Percentiles rank a stretch among this genome's conserved stretches.
Evolutionary conservation across 2,113 vertebrate genomes (phyloP).

Genomic region (Chaetorhynchus papuensis): DNA sequence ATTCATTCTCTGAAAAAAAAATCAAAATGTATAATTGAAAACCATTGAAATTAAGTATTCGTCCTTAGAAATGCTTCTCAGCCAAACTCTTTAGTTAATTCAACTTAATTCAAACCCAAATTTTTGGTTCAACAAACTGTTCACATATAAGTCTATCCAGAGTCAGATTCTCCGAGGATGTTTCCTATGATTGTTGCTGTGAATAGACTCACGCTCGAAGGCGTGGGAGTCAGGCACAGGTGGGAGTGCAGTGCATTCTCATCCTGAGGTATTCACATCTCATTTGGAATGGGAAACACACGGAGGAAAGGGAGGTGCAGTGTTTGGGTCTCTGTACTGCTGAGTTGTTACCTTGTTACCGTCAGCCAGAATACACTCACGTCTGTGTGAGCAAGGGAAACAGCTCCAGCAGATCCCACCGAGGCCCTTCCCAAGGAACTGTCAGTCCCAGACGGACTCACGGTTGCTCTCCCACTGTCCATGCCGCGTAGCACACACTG

Average conservation of each 20-base stretch:
- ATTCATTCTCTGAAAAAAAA: background rate
- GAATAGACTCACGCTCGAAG: background rate
- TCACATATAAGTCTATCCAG: background rate
- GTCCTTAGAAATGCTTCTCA: background rate
- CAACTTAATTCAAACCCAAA: background rate
- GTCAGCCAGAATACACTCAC: fast-evolving
- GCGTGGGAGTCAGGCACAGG: background rate
- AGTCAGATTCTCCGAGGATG: background rate
- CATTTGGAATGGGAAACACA: background rate
- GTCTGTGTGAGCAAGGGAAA: fast-evolving
- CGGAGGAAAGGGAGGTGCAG: too few species aligned
- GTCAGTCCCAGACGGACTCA: background rate
- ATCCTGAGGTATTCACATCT: background rate
- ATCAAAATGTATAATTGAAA: background rate
- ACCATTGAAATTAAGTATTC: background rate
- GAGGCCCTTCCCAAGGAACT: background rate
- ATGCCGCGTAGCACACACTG: background rate
- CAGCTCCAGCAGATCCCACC: background rate
- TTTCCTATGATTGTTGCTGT: background rate
- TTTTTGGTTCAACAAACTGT: background rate
- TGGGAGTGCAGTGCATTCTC: background rate
- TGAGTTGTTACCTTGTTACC: background rate
- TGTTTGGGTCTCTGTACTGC: background rate
- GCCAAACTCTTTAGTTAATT: background rate
- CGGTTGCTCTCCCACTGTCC: background rate